Evolutionary conservation across 2,888 invertebrate species (phyloP).

Genomic region (Apomyelois bistriatella): DNA sequence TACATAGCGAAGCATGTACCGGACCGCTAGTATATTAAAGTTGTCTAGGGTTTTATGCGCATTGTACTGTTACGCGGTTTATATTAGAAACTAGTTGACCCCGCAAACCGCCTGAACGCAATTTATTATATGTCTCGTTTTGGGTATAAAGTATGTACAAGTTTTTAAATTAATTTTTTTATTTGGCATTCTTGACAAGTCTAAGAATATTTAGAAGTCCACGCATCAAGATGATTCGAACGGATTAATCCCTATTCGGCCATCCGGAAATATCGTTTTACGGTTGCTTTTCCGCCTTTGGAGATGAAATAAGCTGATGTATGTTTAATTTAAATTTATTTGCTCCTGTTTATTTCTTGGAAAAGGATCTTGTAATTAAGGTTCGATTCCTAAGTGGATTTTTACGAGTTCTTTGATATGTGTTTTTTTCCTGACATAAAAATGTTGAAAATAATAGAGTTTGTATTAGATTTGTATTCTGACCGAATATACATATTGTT

Average conservation of each 20-base stretch:
- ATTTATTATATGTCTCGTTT: too few species aligned
- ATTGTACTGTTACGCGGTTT: too few species aligned
- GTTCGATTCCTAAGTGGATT: neutral
- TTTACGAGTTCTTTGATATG: neutral
- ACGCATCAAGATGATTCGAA: constrained; percentile 4
- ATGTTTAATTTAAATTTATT: constrained; percentile 7
- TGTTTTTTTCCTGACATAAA: neutral
- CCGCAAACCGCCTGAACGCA: too few species aligned
- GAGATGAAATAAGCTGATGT: neutral
- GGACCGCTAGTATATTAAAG: too few species aligned
- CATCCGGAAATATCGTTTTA: constrained; percentile 19
- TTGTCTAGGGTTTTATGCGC: too few species aligned
- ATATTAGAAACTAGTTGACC: too few species aligned
- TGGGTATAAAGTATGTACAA: too few species aligned
- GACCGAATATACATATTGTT: too few species aligned
- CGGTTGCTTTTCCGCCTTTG: constrained; percentile 8
- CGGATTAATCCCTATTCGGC: constrained; percentile 18
- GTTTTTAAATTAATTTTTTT: too few species aligned
- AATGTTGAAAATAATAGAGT: too few species aligned
- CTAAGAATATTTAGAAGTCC: constrained; percentile 19
- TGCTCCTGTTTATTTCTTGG: neutral
- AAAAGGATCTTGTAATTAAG: neutral
- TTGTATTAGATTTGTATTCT: too few species aligned
- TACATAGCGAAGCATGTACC: too few species aligned
- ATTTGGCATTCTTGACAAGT: neutral